Conservation (phyloP, 2,113 vertebrate genomes). For the Theristicus caerulescens region DNA sequence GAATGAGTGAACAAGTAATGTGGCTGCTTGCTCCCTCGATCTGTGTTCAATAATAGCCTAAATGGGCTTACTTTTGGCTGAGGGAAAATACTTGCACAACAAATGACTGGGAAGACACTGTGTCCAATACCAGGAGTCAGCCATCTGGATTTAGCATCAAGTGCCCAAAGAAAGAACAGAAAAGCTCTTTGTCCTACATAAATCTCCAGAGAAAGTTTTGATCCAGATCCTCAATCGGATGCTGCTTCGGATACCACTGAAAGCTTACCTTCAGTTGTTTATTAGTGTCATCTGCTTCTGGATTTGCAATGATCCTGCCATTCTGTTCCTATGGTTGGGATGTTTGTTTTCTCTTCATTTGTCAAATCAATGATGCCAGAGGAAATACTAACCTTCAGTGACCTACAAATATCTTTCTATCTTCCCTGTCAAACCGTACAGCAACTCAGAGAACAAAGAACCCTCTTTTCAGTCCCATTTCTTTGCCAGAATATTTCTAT, state of each 20-base stretch:
- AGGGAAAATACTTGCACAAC: slow-evolving; percentile 21
- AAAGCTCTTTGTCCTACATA: slow-evolving; percentile 16
- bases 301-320: slow-evolving; percentile 10
- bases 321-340: neutral
- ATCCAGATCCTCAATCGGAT: neutral
- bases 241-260: neutral
- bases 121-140: neutral
- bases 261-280: neutral
- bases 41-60: neutral
- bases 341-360: slow-evolving; percentile 41
- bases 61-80: neutral
- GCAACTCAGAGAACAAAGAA: slow-evolving; percentile 32
- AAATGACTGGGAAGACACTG: neutral
- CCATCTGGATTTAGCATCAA: slow-evolving; percentile 42
- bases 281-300: neutral
- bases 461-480: neutral
- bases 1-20: neutral
- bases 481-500: slow-evolving; percentile 37
- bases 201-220: slow-evolving; percentile 11
- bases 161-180: neutral
- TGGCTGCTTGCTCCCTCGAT: neutral
- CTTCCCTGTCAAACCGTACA: neutral
- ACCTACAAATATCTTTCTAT: slow-evolving; percentile 21
- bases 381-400: slow-evolving; percentile 32
- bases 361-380: neutral